phyloP scores from a whole-genome alignment of 2,113 vertebrate genomes.

The Egretta garzetta region DNA sequence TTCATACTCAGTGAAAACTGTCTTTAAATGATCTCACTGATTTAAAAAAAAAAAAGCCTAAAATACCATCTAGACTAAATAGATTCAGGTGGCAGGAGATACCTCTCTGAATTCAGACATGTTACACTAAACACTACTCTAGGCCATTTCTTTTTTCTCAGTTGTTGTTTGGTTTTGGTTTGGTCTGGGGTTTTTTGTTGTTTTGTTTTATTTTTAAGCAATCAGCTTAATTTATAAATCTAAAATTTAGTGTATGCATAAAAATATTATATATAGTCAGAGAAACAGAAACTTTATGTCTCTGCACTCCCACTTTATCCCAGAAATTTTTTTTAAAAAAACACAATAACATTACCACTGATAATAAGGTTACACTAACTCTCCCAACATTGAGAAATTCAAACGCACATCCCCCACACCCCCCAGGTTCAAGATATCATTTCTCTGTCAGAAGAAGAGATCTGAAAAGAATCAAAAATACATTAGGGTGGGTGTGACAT shows the following conservation, averaged over 20 bases:
- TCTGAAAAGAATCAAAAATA: slow-evolving; percentile 19
- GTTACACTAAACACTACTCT: not conserved
- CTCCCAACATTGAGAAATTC: not conserved
- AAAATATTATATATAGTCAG: not conserved
- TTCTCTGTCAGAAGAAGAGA: not conserved
- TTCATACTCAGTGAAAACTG: not conserved
- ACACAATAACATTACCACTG: not conserved
- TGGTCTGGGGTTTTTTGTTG: not conserved
- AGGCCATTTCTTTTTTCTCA: not conserved
- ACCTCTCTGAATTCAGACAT: not conserved
- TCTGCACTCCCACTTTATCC: not conserved
- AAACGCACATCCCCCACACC: no score
- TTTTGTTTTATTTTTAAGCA: not conserved
- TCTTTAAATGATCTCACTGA: not conserved
- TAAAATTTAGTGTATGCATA: not conserved
- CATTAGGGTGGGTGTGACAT: slow-evolving; percentile 22
- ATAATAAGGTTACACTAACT: not conserved
- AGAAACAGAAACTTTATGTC: not conserved
- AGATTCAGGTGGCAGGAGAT: not conserved
- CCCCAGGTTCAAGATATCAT: not conserved
- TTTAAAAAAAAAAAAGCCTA: not conserved
- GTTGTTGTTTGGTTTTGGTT: not conserved
- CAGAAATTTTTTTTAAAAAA: not conserved
- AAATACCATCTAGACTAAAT: not conserved
- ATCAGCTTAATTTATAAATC: not conserved